Conservation (phyloP, 2,113 vertebrate species). For the Coryphaenoides rupestris region DNA sequence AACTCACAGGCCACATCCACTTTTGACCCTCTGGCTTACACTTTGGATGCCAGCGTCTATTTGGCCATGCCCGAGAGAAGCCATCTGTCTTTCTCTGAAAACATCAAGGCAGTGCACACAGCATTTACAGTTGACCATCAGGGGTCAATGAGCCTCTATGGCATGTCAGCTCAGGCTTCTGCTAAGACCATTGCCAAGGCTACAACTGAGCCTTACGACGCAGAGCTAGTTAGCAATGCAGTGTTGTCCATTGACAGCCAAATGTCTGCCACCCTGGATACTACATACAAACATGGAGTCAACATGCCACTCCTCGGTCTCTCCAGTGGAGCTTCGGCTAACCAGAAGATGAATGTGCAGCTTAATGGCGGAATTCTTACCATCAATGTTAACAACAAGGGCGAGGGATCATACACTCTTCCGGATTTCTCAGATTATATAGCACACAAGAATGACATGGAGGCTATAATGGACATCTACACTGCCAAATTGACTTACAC, state of each 20-base stretch:
- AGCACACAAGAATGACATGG: conserved; percentile 73
- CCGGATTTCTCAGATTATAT: conserved; percentile 75
- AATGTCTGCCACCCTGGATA: conserved; percentile 71
- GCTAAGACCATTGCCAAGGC: conserved; percentile 72
- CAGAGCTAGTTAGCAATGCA: conserved; percentile 71
- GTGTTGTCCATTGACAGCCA: conserved; percentile 67
- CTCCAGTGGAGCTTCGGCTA: conserved; percentile 72
- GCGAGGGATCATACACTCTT: conserved; percentile 74
- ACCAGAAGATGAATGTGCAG: conserved; percentile 69
- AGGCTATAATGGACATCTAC: conserved; percentile 67
- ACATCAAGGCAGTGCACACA: conserved; percentile 72
- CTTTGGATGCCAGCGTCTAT: conserved; percentile 72
- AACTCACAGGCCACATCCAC: conserved; percentile 75
- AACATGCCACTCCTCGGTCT: conserved; percentile 73
- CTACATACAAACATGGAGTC: conserved; percentile 76
- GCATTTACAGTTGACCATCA: conserved; percentile 75
- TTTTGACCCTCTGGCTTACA: conserved; percentile 75
- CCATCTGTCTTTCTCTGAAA: conserved; percentile 75
- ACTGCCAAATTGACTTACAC: conserved; percentile 65
- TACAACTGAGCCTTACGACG: conserved; percentile 68
- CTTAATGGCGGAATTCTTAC: conserved; percentile 65
- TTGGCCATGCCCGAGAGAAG: conserved; percentile 71
- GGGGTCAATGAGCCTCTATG: conserved; percentile 62
- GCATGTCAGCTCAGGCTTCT: conserved; percentile 65
- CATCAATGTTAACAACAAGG: conserved; percentile 70